Conservation (phyloP, 53 echinoderm and acorn worm species). For the Antedon mediterranea region DNA sequence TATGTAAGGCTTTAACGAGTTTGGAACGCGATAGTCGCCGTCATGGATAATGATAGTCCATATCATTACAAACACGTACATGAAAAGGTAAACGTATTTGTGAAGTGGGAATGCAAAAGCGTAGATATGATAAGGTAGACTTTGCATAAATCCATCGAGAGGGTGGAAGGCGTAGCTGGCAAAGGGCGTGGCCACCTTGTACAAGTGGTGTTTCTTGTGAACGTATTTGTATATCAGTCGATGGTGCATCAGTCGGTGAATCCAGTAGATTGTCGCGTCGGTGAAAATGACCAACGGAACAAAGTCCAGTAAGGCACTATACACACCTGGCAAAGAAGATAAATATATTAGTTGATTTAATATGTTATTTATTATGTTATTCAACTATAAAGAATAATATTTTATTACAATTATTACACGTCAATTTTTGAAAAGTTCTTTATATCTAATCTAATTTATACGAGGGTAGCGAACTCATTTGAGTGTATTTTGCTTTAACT, state of each 20-base stretch:
- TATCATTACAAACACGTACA: constrained; percentile 71
- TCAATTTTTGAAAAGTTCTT: too few species aligned
- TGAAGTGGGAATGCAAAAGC: constrained; percentile 80
- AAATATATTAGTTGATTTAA: not conserved
- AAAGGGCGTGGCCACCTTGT: constrained; percentile 91
- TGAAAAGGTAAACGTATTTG: constrained; percentile 49
- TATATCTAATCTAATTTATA: too few species aligned
- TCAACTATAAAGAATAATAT: too few species aligned
- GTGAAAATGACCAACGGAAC: constrained; percentile 64
- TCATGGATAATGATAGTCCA: constrained; percentile 98
- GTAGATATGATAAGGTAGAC: constrained; percentile 80
- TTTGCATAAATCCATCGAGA: constrained; percentile 80
- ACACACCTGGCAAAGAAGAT: constrained; percentile 32
- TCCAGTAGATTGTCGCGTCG: constrained; percentile 82
- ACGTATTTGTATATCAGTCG: constrained; percentile 57
- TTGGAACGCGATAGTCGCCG: constrained; percentile 71
- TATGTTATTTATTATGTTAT: too few species aligned
- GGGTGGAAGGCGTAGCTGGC: constrained; percentile 96
- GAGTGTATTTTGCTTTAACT: too few species aligned
- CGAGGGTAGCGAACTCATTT: too few species aligned
- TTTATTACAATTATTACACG: too few species aligned
- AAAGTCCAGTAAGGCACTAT: constrained; percentile 39
- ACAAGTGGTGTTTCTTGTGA: constrained; percentile 78
- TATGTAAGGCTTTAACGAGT: constrained; percentile 48
- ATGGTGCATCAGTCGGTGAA: constrained; percentile 82